Evolutionary conservation across 2,797 vertebrate species (phyloP), one percentile per base, ranked within the genome.

Genomic region (Acrocephalus scirpaceus): DNA sequence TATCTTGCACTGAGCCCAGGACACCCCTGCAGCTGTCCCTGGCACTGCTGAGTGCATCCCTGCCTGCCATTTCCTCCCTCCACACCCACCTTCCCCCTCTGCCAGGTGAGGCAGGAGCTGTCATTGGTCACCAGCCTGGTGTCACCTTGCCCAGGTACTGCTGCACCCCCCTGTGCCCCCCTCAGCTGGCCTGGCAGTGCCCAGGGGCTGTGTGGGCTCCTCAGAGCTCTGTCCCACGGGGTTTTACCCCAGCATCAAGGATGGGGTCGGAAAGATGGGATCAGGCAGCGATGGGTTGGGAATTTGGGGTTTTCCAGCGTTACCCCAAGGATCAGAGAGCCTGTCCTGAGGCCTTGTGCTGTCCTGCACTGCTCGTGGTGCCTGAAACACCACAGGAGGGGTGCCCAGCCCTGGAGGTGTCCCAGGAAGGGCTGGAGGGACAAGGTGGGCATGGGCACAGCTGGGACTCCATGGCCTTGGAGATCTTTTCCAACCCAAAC

Each of bases 401-500:
- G 30, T 48, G 2, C 21, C 56, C 72, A 38, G 9, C 34, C 44
- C 56, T 60, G 72, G 56, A 18, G 32, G 32, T 34, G 53, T 1
- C 53, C 32, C 2, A 13, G 51, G 30, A 44, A 45, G 4, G 2
- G 1, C 44, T 50, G 45, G 47, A 51, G 13, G 38, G 17, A 71
- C 67, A 62, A 0, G 48, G 6, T 18, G 40, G 40, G 79, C 0
- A 21, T 3, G 4, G 62, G 10, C 44, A 50, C 36, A 42, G 65
- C 6, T 2, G 0, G 30, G 25, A 16, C 25, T 34, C 1, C 0
- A 0, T 17, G 66, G 2, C 0, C 38, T 17, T 7, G 47, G 38
- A 32, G 40, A 16, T 30, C 23, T 50, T 48, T 44, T 5, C 70
- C 60, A 48, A 2, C 7, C 3, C 30, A 8, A 65, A 10, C 3